These are phyloP conservation scores for Lasioglossum zephyrum DNA, from an alignment of 2,888 invertebrate species.

Conservation along the genomic window DNA sequence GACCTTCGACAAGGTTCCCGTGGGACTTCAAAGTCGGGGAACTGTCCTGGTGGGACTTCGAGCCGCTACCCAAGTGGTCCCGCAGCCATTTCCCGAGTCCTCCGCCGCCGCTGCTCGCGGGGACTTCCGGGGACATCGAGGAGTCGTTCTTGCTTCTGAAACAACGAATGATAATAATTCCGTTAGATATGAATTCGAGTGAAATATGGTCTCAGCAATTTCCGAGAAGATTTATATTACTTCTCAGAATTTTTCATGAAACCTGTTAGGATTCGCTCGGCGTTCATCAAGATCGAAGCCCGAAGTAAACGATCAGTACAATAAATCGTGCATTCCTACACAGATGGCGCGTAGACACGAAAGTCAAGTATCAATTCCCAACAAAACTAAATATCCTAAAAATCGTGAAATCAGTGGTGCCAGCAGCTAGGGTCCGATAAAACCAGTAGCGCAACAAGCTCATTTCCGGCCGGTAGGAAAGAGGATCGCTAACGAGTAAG, in stretches of 20 bases:
- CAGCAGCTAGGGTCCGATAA: not conserved
- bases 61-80: slow-evolving; percentile 79
- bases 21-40: slow-evolving; percentile 61
- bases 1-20: slow-evolving; percentile 43
- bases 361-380: too few species aligned
- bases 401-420: not conserved
- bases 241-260: too few species aligned
- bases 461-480: not conserved
- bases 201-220: not conserved
- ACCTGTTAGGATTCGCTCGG: too few species aligned
- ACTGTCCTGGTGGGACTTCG: slow-evolving; percentile 71
- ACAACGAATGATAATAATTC: not conserved
- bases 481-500: slow-evolving; percentile 27
- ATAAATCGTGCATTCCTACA: too few species aligned
- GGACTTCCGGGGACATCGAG: slow-evolving; percentile 53
- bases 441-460: slow-evolving; percentile 2
- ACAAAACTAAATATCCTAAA: not conserved
- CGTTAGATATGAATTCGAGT: not conserved
- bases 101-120: slow-evolving; percentile 68
- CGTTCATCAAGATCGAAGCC: too few species aligned
- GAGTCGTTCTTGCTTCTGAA: slow-evolving; percentile 73
- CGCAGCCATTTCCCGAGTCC: slow-evolving; percentile 83
- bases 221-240: not conserved
- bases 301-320: too few species aligned
- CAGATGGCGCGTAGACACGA: too few species aligned